phyloP scores from a whole-genome alignment of 2,888 invertebrate species.

The Metallyticus violacea region DNA sequence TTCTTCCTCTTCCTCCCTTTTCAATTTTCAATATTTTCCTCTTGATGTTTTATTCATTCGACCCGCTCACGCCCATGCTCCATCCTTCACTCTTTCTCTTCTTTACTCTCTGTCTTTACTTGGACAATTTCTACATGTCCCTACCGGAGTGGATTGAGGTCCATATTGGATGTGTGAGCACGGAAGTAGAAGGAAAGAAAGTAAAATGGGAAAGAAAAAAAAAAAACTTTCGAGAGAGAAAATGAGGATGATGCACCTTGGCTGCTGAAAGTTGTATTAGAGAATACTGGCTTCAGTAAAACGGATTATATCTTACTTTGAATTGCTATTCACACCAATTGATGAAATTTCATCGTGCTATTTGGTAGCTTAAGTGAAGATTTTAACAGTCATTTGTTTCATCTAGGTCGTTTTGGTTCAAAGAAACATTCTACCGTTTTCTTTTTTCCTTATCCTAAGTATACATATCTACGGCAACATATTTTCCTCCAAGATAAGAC shows the following conservation, averaged over 20 bases:
- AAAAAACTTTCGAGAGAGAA: neutral
- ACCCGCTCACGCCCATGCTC: constrained; percentile 27
- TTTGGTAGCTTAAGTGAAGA: too few relatives aligned
- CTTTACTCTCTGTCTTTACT: constrained; percentile 8
- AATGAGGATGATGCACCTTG: neutral
- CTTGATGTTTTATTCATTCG: constrained; percentile 52
- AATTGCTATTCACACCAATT: too few relatives aligned
- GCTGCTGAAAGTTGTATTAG: neutral
- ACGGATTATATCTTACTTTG: neutral
- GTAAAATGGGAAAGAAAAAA: too few relatives aligned
- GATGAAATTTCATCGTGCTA: too few relatives aligned
- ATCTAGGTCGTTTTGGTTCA: too few relatives aligned
- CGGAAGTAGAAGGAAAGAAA: neutral
- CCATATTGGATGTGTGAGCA: neutral
- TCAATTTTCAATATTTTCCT: constrained; percentile 33
- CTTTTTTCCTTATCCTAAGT: too few relatives aligned
- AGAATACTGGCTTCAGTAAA: neutral
- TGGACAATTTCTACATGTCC: constrained; percentile 26
- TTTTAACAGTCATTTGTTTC: too few relatives aligned
- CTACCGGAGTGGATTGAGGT: neutral
- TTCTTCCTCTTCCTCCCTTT: constrained; percentile 21
- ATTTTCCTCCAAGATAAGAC: too few relatives aligned
- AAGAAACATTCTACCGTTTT: too few relatives aligned
- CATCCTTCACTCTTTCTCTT: neutral
- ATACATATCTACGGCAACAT: too few relatives aligned